Base-by-base conservation (phyloP, 1,140 invertebrate species). In the Centruroides vittatus region DNA sequence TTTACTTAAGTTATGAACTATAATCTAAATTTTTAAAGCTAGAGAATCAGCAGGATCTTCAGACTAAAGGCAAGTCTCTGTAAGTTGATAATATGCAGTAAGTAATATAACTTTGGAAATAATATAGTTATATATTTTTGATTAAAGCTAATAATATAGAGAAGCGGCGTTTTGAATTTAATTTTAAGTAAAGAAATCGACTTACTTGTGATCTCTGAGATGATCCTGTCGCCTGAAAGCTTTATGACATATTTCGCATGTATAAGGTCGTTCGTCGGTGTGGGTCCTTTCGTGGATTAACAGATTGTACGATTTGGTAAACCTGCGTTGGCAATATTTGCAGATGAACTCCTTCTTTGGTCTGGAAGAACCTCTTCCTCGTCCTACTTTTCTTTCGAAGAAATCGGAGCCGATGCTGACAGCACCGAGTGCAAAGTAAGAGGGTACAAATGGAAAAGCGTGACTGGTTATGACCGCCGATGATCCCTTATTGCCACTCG, bases 171-270 rank as follows among this genome's bases (percentile, higher is more conserved):
- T 23, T 23, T 23, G 1, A 23, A 23, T 41, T 0, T 41, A 41
- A 41, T 41, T 41, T 41, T 41, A 41, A 41, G 41, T 41, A 51
- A 51, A 34, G 5, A 51, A 11, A 51, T n/a, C 6, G 11, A 48
- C 77, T 82, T 77, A 93, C 90, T 89, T 91, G 83, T 94, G 91
- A 78, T 93, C 89, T 79, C 91, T 88, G 69, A 93, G 81, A 76
- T 93, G 91, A 77, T 94, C 90, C 81, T 98, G 94, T 69, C 94
- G 80, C 74, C 98, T 89, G 82, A 99, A 99, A 70, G 90, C 89
- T 79, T 98, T 98, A 71, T 92, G 89, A 75, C 96, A 99, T 62
- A 98, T 89, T 74, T 98, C 94, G 78, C 96, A 99, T 10, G 91
- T 90, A 71, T 94, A 99, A 3, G 95, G 96, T 59, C 95, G 76